Evolutionary conservation across 2,888 invertebrate genomes (phyloP), one percentile per base, ranked within the genome.

Genomic region (Scaptomyza caliginosa): DNA sequence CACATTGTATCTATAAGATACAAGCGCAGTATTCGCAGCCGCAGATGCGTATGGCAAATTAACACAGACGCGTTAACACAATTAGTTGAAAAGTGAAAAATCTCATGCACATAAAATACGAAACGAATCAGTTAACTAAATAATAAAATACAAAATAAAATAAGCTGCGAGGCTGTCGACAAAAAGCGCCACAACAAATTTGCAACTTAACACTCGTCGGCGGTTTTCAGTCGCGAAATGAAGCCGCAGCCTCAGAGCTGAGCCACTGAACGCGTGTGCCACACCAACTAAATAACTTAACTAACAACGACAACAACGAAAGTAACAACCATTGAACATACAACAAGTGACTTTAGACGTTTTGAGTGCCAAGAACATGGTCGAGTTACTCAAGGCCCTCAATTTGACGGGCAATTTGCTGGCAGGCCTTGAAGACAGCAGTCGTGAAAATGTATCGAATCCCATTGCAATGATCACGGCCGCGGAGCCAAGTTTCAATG

Each of bases 151-250:
- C 5, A 57, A 42, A 57, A 45, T 50, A 58, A 65, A 52, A 77
- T 58, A 67, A 58, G 40, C 62, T 52, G 54, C 46, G 51, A 23
- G 45, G 56, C 56, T 66, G 66, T 67, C 74, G 69, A 84, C 81
- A 73, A 78, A 82, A 87, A 75, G 78, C 75, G 57, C 42, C 64
- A 71, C 80, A 71, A 58, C 72, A 73, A 74, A 73, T 82, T 88
- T 66, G 86, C 83, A 73, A 74, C 80, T 77, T 82, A 85, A 68
- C 79, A 79, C 70, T 74, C 74, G 77, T 57, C 65, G 70, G 52
- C 50, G 63, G 65, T 67, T 74, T 78, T 84, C 79, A 89, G 89
- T 89, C 77, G 84, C 79, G 77, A 79, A 78, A 87, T 86, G 86
- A 80, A 84, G 88, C 79, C 88, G 68, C 80, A 79, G 79, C 67